phyloP scores from a whole-genome alignment of 2,888 invertebrate species.

The Clunio marinus region DNA sequence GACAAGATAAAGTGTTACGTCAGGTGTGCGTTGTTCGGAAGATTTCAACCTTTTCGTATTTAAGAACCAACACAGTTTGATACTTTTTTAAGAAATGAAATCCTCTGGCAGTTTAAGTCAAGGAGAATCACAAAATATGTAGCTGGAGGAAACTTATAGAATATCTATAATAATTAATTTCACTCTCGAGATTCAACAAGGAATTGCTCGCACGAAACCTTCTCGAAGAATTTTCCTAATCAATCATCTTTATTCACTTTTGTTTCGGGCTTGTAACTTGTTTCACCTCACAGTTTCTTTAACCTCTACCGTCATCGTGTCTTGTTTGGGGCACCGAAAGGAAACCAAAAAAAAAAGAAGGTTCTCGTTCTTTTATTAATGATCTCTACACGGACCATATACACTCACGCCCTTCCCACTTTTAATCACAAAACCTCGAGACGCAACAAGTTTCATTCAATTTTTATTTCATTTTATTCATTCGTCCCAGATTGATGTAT shows the following conservation, averaged over 20 bases:
- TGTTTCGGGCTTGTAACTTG: too few relatives aligned
- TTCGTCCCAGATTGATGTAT: neutral
- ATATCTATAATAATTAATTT: too few relatives aligned
- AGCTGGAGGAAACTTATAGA: too few relatives aligned
- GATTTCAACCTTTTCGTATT: too few relatives aligned
- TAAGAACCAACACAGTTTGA: too few relatives aligned
- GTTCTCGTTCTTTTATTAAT: constrained; percentile 21
- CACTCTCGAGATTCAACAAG: neutral
- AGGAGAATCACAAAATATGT: too few relatives aligned
- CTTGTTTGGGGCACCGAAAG: neutral
- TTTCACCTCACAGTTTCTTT: neutral
- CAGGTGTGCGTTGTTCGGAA: too few relatives aligned
- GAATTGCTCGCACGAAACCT: neutral
- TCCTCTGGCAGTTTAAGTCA: too few relatives aligned
- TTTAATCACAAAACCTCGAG: neutral
- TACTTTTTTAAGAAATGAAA: too few relatives aligned
- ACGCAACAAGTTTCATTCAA: constrained; percentile 10
- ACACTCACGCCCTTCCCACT: neutral
- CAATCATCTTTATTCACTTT: constrained; percentile 14
- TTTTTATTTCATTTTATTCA: neutral
- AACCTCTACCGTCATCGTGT: neutral
- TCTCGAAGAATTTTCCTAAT: constrained; percentile 10
- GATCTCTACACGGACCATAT: neutral
- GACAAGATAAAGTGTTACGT: too few relatives aligned
- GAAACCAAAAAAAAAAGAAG: neutral